phyloP scores from a whole-genome alignment of 1,140 invertebrate genomes.

The Goniozus legneri region DNA sequence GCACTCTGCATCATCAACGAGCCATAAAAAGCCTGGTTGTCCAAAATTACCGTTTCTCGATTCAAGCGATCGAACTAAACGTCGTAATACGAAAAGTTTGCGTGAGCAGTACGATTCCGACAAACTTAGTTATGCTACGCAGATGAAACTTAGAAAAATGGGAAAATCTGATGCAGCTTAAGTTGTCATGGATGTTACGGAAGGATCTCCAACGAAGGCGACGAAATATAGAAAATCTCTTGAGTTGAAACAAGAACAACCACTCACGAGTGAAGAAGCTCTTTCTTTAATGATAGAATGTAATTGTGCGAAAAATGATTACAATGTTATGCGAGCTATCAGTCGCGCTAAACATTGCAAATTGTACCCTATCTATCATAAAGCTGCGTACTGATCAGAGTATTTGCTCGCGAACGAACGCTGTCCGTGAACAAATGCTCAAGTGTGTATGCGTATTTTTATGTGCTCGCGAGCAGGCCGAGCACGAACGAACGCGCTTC shows the following conservation, averaged over 20 bases:
- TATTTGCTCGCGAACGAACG: no score
- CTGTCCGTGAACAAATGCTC: neutral
- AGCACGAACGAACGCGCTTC: no score
- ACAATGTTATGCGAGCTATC: neutral
- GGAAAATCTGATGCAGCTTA: slow-evolving; percentile 1
- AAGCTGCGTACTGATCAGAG: neutral
- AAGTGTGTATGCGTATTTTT: slow-evolving; percentile 9
- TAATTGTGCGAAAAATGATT: slow-evolving; percentile 3
- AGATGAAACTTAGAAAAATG: slow-evolving; percentile 1
- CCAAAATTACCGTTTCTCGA: neutral
- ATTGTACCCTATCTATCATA: neutral
- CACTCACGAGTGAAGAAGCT: slow-evolving; percentile 5
- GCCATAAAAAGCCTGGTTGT: neutral
- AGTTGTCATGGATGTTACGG: slow-evolving; percentile 7
- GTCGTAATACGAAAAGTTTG: neutral
- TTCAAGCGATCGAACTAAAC: neutral
- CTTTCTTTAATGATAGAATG: slow-evolving; percentile 5
- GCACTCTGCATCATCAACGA: neutral
- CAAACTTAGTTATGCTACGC: slow-evolving; percentile 1
- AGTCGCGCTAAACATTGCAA: neutral
- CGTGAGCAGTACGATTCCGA: neutral
- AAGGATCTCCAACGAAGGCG: neutral
- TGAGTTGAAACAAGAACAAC: slow-evolving; percentile 2
- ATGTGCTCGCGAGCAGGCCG: no score
- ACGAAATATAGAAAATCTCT: slow-evolving; percentile 6